These are phyloP conservation scores for Myotis pilosus DNA, from an alignment of 2,797 vertebrate species.

Conservation along the genomic window DNA sequence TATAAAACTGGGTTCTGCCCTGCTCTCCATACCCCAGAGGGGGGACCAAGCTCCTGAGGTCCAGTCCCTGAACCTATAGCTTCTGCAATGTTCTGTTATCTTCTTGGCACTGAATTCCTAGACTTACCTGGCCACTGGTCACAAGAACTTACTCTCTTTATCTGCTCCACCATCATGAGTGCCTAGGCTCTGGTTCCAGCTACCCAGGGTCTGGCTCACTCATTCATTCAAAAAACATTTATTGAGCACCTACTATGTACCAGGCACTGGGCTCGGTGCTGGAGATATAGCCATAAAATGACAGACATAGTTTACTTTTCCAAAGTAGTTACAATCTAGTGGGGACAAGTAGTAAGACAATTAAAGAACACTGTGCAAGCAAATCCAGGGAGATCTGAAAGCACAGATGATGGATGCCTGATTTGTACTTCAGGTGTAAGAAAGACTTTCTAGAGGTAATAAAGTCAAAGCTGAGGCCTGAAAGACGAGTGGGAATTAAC, in stretches of 20 bases:
- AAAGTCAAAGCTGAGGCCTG: not conserved
- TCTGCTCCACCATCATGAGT: not conserved
- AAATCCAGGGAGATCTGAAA: not conserved
- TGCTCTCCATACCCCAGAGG: not conserved
- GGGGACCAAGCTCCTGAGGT: not conserved
- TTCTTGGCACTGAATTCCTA: not conserved
- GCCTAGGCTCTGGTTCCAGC: not conserved
- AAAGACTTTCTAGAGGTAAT: slow-evolving; percentile 23
- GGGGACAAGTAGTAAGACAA: not conserved
- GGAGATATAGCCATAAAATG: not conserved
- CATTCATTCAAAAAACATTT: not conserved
- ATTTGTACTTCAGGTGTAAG: not conserved
- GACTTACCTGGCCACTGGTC: not conserved
- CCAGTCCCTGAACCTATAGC: not conserved
- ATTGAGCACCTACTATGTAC: not conserved
- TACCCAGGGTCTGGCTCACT: not conserved
- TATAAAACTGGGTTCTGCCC: not conserved
- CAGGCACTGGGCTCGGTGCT: not conserved
- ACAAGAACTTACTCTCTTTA: not conserved
- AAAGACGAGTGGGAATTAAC: not conserved
- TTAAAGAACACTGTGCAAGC: not conserved
- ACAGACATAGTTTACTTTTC: not conserved
- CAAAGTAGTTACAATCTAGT: not conserved
- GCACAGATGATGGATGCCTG: not conserved
- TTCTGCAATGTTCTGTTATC: not conserved